A percentile compares a stretch with the other conserved stretches of the same genome.
Evolutionary conservation across 2,797 vertebrate genomes (phyloP).

Genomic region (Tapera naevia): DNA sequence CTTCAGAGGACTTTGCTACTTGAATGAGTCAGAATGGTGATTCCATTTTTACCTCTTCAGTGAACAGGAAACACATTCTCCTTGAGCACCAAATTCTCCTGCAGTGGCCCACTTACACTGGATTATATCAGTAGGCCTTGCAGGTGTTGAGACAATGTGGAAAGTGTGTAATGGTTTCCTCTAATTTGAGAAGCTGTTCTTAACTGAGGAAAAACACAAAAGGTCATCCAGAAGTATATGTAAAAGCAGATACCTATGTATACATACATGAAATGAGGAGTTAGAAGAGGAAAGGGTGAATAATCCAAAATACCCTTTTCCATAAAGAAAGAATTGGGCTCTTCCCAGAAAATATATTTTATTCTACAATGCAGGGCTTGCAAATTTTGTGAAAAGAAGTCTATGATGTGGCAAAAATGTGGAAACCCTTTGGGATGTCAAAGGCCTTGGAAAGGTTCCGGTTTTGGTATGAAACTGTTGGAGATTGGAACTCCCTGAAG

Average conservation of each 20-base stretch:
- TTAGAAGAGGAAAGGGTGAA: neutral
- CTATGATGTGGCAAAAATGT: neutral
- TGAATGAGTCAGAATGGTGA: slow-evolving; percentile 67
- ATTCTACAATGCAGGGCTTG: neutral
- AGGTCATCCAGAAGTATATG: neutral
- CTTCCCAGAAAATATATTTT: neutral
- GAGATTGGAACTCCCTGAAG: neutral
- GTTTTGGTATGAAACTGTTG: neutral
- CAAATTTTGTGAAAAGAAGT: neutral
- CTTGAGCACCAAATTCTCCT: slow-evolving; percentile 49
- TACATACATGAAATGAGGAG: neutral
- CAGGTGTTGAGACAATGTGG: slow-evolving; percentile 44
- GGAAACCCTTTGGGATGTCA: neutral
- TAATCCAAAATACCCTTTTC: neutral
- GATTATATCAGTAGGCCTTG: neutral
- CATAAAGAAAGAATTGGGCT: neutral
- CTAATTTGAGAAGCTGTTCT: neutral
- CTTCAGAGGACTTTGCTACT: slow-evolving; percentile 67
- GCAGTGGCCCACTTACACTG: slow-evolving; percentile 9
- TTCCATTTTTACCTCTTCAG: slow-evolving; percentile 66
- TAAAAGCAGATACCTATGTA: neutral
- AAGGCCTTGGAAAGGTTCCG: neutral
- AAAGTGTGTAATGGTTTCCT: neutral
- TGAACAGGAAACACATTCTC: slow-evolving; percentile 57
- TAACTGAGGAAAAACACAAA: neutral